Evolutionary conservation across 2,888 invertebrate species (phyloP).

Genomic region (Celastrina argiolus): DNA sequence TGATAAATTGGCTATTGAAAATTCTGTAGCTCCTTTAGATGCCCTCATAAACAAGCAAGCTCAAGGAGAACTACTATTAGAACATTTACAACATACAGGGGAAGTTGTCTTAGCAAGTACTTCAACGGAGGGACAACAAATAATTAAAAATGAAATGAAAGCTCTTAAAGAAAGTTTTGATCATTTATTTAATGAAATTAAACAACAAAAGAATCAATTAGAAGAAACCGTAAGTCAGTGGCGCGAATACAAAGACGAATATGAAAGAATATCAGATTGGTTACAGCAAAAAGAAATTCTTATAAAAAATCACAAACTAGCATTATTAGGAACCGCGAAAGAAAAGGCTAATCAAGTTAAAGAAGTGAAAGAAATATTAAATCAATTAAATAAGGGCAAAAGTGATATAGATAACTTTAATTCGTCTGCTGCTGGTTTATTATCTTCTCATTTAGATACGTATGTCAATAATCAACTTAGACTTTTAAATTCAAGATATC

Average conservation of each 20-base stretch:
- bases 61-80: slow-evolving; percentile 91
- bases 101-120: slow-evolving; percentile 92
- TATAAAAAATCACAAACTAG: slow-evolving; percentile 92
- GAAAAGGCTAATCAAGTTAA: slow-evolving; percentile 92
- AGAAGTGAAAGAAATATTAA: slow-evolving; percentile 87
- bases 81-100: slow-evolving; percentile 91
- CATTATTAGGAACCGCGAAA: slow-evolving; percentile 85
- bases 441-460: slow-evolving; percentile 90
- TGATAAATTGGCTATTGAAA: slow-evolving; percentile 92
- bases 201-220: slow-evolving; percentile 89
- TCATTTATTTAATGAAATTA: slow-evolving; percentile 89
- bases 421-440: slow-evolving; percentile 84
- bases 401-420: slow-evolving; percentile 90
- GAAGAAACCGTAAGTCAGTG: slow-evolving; percentile 89
- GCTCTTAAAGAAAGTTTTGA: slow-evolving; percentile 91
- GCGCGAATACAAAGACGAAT: slow-evolving; percentile 95
- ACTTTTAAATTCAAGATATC: slow-evolving; percentile 91
- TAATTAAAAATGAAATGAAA: slow-evolving; percentile 90
- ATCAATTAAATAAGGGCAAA: slow-evolving; percentile 86
- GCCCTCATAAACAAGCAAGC: slow-evolving; percentile 92
- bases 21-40: slow-evolving; percentile 91
- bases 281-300: slow-evolving; percentile 93
- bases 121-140: slow-evolving; percentile 86
- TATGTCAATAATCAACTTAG: slow-evolving; percentile 92
- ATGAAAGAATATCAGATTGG: slow-evolving; percentile 94